Percentiles rank a stretch among this genome's conserved stretches.
These are phyloP conservation scores for Triplophysa bombifrons DNA, from an alignment of 2,797 vertebrate species.

Conservation along the genomic window DNA sequence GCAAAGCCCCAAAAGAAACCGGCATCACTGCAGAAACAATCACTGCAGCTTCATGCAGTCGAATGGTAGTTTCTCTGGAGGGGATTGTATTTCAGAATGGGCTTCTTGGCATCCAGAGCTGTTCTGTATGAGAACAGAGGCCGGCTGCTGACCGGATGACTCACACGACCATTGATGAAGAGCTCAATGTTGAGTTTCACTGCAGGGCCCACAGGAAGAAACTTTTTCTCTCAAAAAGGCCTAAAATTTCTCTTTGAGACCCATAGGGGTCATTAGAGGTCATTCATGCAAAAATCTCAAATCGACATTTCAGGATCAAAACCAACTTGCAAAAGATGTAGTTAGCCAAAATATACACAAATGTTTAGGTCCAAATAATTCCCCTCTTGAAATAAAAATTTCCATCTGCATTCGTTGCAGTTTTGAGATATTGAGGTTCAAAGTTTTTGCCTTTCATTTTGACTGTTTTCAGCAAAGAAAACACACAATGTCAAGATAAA, in stretches of 20 bases:
- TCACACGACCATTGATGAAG: conserved; percentile 77
- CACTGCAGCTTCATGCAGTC: conserved; percentile 10
- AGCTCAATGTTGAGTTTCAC: conserved; percentile 74
- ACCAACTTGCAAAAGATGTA: too few species aligned
- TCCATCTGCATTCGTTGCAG: too few species aligned
- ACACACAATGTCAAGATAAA: too few species aligned
- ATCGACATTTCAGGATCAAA: neutral
- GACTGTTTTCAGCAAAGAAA: too few species aligned
- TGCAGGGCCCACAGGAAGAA: conserved; percentile 63
- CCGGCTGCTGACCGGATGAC: conserved; percentile 71
- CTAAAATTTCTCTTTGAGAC: neutral
- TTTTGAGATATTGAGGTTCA: too few species aligned
- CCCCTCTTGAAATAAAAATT: too few species aligned
- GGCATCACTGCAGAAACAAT: neutral
- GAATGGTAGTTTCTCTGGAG: conserved; percentile 35
- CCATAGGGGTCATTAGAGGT: neutral
- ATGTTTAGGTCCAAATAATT: too few species aligned
- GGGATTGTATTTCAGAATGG: conserved; percentile 42
- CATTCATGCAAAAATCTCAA: neutral
- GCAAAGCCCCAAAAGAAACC: neutral
- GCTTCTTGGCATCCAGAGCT: conserved; percentile 48
- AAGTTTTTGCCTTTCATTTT: too few species aligned
- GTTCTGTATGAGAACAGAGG: conserved; percentile 63
- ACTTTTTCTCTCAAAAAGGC: conserved; percentile 42
- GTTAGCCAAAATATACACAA: too few species aligned